Base-by-base conservation (phyloP, 1,140 invertebrate genomes). In the Brachionus manjavacas region DNA sequence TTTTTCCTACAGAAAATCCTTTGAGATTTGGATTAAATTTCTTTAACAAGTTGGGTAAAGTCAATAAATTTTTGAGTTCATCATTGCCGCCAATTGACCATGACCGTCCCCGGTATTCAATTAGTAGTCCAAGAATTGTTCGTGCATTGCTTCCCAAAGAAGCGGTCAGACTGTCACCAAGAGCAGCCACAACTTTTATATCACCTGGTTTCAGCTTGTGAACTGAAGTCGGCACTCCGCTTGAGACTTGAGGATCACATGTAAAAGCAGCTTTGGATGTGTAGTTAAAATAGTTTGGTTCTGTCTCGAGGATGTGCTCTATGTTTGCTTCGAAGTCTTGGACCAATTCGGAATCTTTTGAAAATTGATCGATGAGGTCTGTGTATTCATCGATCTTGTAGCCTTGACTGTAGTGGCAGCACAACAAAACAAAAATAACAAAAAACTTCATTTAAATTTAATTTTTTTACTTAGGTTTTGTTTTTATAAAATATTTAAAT, bases 171-270 rank as follows among this genome's bases (percentile, higher is more conserved):
- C 93, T 94, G 87, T 95, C 94, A 6, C 94, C 94, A 70, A 95
- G 90, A 2, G 93, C 93, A 8, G 91, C 94, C 4, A 95, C 90
- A 1, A 95, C 92, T 84, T 94, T 92, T 49, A 95, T 93, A 87
- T 95, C 94, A 9, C 92, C 93, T 1, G 93, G 94, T 60, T 93
- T 89, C 4, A 95, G 89, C 84, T 88, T 87, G 86, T 94, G 91
- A 64, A 92, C 93, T 31, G 79, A 81, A 64, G 49, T 81, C 20
- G 79, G 52, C 52, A 23, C 9, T 14, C 39, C 52, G 2, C 28
- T 11, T 3, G 72, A 76, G 6, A 12, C 14, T 49, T 49, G n/a
- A 9, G 20, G 16, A 43, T 28, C 9, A 20, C 70, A 74, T 25
- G 39, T 49, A 49, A 46, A 76, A 1, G 23, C 1, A 39, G 20